Evolutionary conservation across 2,888 invertebrate genomes (phyloP).

Genomic region (Apoderus coryli): DNA sequence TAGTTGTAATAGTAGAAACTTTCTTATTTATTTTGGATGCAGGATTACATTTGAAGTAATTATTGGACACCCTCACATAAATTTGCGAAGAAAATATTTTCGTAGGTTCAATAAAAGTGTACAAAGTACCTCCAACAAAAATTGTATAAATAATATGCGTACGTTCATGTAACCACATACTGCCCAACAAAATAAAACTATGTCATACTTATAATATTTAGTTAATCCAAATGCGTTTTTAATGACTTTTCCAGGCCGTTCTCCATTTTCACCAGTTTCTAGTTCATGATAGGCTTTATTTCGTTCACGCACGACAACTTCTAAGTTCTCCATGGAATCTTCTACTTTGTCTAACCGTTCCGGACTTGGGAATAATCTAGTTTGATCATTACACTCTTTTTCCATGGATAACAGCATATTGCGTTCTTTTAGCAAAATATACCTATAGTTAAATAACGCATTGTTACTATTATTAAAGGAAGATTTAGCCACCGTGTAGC

Average conservation of each 20-base stretch:
- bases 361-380: conserved; percentile 69
- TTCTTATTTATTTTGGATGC: too few relatives aligned
- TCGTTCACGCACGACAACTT: conserved; percentile 80
- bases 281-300: conserved; percentile 79
- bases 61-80: too few relatives aligned
- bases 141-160: background rate
- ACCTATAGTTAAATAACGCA: too few relatives aligned
- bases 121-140: background rate
- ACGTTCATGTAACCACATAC: too few relatives aligned
- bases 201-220: conserved; percentile 37
- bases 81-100: too few relatives aligned
- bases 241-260: conserved; percentile 49
- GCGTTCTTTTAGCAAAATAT: conserved; percentile 78
- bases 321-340: conserved; percentile 88
- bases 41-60: too few relatives aligned
- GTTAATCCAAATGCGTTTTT: conserved; percentile 46
- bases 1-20: too few relatives aligned
- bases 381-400: conserved; percentile 53
- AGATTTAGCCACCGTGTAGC: too few relatives aligned
- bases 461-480: too few relatives aligned
- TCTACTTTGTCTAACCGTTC: conserved; percentile 89
- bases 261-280: conserved; percentile 79
- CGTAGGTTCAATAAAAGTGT: background rate
- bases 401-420: conserved; percentile 98
- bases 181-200: too few relatives aligned